Evolutionary conservation across 2,888 invertebrate genomes (phyloP), one percentile per base, ranked within the genome.

Genomic region (Leptothorax acervorum): DNA sequence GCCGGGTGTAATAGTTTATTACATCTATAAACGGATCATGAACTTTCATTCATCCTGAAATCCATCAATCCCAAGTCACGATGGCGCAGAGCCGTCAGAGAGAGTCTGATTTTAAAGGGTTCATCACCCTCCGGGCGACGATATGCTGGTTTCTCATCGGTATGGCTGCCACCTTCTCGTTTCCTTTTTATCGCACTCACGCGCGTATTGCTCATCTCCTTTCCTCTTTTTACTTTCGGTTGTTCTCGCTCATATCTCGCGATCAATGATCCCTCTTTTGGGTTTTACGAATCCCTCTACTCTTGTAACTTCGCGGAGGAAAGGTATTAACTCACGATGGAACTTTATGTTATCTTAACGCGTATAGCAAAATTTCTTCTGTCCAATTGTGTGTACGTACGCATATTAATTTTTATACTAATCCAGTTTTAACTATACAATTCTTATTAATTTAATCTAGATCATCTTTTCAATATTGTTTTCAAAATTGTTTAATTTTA

Each of bases 91-190:
- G 31, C 28, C 9, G 15, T 63, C 48, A 75, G 23, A 75, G 48
- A 75, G 35, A 23, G 45, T 63, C 63, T 35, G 45, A 45, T 31
- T 63, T 62, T 48, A 15, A 45, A 62, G 31, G 45, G 63, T 75
- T 62, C 63, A 48, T 75, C 74, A 48, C 9, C 63, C 45, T 48
- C 23, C 23, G 5, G 2, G 15, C 48, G n/a, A 63, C 63, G 63
- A 63, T 66, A 66, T 48, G 48, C 15, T 62, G 31, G 31, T 60
- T 45, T 62, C 75, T 75, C 75, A 75, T 62, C 23, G 35, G 11
- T 48, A 75, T 63, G 48, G 15, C 62, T 74, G 62, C 45, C 74
- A 75, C 63, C 63, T 45, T 35, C 75, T 48, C 62, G 45, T 74
- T 75, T 62, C 48, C 35, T 48, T 75, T 75, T 63, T 75, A 62